Evolutionary conservation across 2,888 invertebrate genomes (phyloP).

Genomic region (Thecocarcelia acutangulata): DNA sequence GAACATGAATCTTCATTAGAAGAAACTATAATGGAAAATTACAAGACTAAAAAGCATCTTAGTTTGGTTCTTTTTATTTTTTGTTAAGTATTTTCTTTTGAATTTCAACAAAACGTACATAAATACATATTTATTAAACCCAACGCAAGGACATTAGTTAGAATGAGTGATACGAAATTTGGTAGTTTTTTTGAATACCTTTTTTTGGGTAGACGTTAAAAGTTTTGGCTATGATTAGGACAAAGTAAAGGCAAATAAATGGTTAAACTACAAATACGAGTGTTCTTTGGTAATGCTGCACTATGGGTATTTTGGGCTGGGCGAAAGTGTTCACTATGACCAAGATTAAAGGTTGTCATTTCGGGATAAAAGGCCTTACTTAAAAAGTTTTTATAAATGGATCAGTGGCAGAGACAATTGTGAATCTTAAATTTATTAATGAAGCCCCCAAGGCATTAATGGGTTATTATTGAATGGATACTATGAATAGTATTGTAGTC

Average conservation of each 20-base stretch:
- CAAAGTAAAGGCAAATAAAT: background rate
- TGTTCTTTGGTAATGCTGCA: background rate
- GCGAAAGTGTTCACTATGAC: too few relatives aligned
- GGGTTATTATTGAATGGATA: too few relatives aligned
- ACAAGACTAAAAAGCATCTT: constrained; percentile 46
- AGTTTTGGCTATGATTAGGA: constrained; percentile 39
- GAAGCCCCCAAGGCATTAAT: too few relatives aligned
- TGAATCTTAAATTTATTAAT: too few relatives aligned
- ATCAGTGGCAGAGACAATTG: too few relatives aligned
- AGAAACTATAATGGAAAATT: constrained; percentile 65
- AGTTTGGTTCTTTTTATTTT: constrained; percentile 20
- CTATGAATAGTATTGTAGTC: too few relatives aligned
- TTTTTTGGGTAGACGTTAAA: constrained; percentile 50
- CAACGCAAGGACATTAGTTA: constrained; percentile 40
- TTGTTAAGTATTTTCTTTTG: constrained; percentile 19
- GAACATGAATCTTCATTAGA: constrained; percentile 67
- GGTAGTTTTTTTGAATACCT: constrained; percentile 48
- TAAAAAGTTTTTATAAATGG: too few relatives aligned
- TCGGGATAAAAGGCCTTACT: too few relatives aligned
- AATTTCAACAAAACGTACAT: constrained; percentile 15
- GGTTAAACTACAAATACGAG: constrained; percentile 4
- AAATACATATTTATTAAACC: constrained; percentile 35
- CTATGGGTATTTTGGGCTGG: background rate
- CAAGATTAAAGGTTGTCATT: too few relatives aligned
- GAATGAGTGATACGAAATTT: constrained; percentile 54